These are phyloP conservation scores for Gymnodraco acuticeps DNA, from an alignment of 2,797 vertebrate genomes.

Conservation along the genomic window DNA sequence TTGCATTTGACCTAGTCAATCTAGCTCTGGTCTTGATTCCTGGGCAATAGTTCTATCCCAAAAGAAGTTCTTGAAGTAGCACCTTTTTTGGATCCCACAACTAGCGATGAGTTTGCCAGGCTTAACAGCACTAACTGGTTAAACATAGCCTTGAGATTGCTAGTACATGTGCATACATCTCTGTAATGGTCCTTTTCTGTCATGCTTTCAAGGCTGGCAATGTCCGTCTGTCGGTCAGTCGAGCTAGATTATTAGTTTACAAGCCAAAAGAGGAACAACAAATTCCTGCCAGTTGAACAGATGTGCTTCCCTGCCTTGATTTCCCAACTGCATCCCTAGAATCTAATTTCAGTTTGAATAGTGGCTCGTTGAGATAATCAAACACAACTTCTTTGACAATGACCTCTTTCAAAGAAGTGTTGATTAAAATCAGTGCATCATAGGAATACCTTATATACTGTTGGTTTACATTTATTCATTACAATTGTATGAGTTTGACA, in stretches of 20 bases:
- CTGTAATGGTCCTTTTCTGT: background rate
- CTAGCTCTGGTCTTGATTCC: background rate
- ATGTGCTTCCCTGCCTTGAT: constrained; percentile 56
- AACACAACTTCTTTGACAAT: constrained; percentile 29
- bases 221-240: background rate
- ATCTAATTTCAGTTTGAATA: constrained; percentile 42
- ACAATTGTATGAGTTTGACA: constrained; percentile 2
- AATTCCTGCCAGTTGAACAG: constrained; percentile 57
- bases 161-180: background rate
- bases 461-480: constrained; percentile 30
- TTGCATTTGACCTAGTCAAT: constrained; percentile 1
- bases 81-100: background rate
- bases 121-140: background rate
- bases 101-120: background rate
- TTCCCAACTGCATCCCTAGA: constrained; percentile 55
- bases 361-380: constrained; percentile 48
- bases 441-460: constrained; percentile 15
- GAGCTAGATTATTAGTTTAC: constrained; percentile 37
- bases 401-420: constrained; percentile 23
- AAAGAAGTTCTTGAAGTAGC: background rate
- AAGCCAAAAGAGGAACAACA: constrained; percentile 35
- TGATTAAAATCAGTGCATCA: constrained; percentile 24
- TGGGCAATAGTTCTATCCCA: background rate
- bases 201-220: background rate
- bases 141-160: background rate